phyloP scores from a whole-genome alignment of 1,140 invertebrate species.

The Drosophila subpulchrella region DNA sequence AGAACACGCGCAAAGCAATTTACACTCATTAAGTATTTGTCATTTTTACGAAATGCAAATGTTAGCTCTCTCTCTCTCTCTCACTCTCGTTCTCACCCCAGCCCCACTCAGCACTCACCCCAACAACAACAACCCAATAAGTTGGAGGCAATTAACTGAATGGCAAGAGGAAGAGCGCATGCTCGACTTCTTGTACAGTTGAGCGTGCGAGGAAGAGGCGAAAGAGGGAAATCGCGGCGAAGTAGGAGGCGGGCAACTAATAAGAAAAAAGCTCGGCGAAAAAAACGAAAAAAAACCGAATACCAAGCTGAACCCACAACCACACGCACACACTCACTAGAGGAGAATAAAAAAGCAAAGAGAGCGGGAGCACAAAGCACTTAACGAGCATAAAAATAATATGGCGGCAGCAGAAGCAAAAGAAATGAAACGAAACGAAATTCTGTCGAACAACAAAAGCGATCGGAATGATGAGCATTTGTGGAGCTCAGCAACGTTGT shows the following conservation, averaged over 20 bases:
- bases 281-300: constrained; percentile 20
- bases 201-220: constrained; percentile 39
- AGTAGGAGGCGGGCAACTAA: constrained; percentile 44
- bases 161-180: constrained; percentile 66
- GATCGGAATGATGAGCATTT: constrained; percentile 54
- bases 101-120: constrained; percentile 5
- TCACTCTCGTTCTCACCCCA: constrained; percentile 59
- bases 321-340: constrained; percentile 2
- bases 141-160: constrained; percentile 55
- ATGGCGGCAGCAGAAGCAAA: constrained; percentile 62
- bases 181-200: constrained; percentile 70
- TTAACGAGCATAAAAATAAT: constrained; percentile 73
- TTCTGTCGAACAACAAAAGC: constrained; percentile 37
- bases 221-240: constrained; percentile 11
- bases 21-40: constrained; percentile 79
- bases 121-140: constrained; percentile 49
- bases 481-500: constrained; percentile 15
- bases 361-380: constrained; percentile 54
- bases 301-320: constrained; percentile 12
- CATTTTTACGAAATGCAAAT: constrained; percentile 68
- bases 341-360: constrained; percentile 25
- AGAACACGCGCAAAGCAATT: constrained; percentile 77
- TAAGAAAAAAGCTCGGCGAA: constrained; percentile 61
- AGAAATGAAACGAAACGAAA: constrained; percentile 44
- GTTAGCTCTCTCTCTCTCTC: constrained; percentile 15